Percentiles rank a stretch among this genome's conserved stretches.
These are phyloP conservation scores for Tokudaia tokunoshimensis DNA, from an alignment of 2,797 vertebrate species.

Conservation along the genomic window DNA sequence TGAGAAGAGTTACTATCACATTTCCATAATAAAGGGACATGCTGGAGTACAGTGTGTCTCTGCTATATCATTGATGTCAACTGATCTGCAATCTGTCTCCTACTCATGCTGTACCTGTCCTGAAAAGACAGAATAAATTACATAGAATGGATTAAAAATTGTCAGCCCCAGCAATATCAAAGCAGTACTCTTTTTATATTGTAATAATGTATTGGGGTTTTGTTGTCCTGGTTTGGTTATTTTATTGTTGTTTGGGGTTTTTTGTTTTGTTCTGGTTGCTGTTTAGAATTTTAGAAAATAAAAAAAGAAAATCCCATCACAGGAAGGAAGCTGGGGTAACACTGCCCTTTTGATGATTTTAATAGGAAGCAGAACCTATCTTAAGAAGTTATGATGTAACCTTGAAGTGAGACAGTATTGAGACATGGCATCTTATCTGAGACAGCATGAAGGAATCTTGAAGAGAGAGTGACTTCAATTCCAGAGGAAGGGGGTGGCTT, in stretches of 20 bases:
- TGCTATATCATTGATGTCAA: neutral
- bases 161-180: neutral
- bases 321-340: neutral
- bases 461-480: neutral
- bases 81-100: neutral
- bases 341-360: neutral
- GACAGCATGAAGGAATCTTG: neutral
- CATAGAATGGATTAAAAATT: neutral
- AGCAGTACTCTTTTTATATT: neutral
- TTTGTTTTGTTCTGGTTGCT: neutral
- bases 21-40: slow-evolving; percentile 19
- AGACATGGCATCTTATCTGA: neutral
- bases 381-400: neutral
- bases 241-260: neutral
- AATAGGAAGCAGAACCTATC: neutral
- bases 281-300: neutral
- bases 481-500: neutral
- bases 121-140: neutral
- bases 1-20: neutral
- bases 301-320: neutral
- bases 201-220: neutral
- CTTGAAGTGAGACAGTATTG: neutral
- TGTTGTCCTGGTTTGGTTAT: neutral
- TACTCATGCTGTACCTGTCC: neutral
- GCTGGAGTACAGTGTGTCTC: neutral